These are phyloP conservation scores for Tauraco erythrolophus DNA, from an alignment of 2,113 vertebrate genomes.

Conservation along the genomic window DNA sequence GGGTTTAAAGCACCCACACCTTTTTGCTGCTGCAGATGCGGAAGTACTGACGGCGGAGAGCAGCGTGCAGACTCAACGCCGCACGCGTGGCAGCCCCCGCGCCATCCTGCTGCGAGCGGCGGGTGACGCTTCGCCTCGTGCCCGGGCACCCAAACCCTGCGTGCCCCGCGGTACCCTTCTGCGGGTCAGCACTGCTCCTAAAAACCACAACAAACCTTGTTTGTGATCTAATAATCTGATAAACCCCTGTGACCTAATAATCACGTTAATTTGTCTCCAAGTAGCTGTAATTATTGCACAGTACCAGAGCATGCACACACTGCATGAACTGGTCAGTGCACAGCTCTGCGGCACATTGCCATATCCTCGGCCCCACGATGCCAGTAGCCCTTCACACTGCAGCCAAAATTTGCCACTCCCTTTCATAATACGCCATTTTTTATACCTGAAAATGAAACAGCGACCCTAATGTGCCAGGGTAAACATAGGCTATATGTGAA, in stretches of 20 bases:
- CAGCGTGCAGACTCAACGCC: neutral
- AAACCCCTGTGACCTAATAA: neutral
- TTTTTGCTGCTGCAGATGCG: neutral
- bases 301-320: accelerated
- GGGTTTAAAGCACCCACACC: neutral
- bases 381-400: neutral
- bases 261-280: neutral
- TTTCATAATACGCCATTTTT: accelerated
- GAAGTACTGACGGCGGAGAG: neutral
- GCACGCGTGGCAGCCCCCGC: neutral
- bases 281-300: too few relatives aligned
- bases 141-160: too few relatives aligned
- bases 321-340: too few relatives aligned
- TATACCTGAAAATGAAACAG: neutral
- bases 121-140: neutral
- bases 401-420: too few relatives aligned
- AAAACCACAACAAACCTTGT: neutral
- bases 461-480: too few relatives aligned
- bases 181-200: neutral
- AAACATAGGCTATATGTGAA: neutral
- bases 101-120: neutral
- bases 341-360: neutral
- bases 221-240: neutral
- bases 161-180: neutral
- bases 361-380: neutral